Conservation (phyloP, 2,888 invertebrate genomes). For the Amaurobius ferox region DNA sequence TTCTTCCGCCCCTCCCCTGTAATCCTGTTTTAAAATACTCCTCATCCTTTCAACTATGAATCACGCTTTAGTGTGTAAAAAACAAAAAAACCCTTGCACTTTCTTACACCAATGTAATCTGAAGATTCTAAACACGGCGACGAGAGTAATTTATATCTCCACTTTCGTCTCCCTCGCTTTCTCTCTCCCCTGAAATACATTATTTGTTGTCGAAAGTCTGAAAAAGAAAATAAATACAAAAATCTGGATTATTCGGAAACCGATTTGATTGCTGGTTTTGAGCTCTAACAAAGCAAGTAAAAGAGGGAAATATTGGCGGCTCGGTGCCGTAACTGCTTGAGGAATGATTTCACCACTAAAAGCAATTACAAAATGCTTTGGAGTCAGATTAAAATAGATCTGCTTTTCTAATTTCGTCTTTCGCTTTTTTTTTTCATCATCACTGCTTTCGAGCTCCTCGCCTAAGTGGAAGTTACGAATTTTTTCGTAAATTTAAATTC, state of each 20-base stretch:
- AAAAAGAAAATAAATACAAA: constrained; percentile 49
- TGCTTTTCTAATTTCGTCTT: constrained; percentile 58
- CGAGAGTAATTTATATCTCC: constrained; percentile 21
- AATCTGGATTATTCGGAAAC: constrained; percentile 41
- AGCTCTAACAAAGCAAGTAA: constrained; percentile 33
- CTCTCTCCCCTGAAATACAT: constrained; percentile 30
- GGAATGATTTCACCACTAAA: constrained; percentile 60
- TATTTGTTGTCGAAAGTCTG: constrained; percentile 56
- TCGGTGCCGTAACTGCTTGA: constrained; percentile 32
- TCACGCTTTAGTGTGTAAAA: constrained; percentile 14
- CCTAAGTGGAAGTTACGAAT: constrained; percentile 7
- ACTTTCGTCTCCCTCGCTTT: constrained; percentile 8
- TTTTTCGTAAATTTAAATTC: constrained; percentile 30
- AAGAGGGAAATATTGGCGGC: constrained; percentile 36
- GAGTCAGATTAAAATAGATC: constrained; percentile 65
- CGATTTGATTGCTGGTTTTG: constrained; percentile 45
- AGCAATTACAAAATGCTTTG: constrained; percentile 68
- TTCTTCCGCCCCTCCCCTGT: background rate
- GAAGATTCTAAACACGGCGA: constrained; percentile 14
- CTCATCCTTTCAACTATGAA: constrained; percentile 12
- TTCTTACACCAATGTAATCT: constrained; percentile 24
- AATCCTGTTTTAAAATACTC: constrained; percentile 11
- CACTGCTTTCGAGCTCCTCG: constrained; percentile 19
- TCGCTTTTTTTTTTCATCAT: constrained; percentile 21
- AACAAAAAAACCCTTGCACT: background rate